These are phyloP conservation scores for Patella depressa DNA, from an alignment of 2,888 invertebrate species.

Conservation along the genomic window DNA sequence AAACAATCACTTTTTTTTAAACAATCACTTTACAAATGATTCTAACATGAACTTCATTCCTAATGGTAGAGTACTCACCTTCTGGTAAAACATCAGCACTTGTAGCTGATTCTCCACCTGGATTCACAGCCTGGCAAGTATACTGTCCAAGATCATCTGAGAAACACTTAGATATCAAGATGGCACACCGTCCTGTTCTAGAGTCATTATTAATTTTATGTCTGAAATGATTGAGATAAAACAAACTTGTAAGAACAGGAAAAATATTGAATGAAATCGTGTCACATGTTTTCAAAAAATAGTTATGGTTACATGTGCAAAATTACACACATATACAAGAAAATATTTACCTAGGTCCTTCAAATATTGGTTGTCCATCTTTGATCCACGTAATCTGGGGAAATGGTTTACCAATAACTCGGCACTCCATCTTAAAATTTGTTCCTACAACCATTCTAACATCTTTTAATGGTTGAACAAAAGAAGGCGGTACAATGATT, in stretches of 20 bases:
- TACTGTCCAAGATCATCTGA: constrained; percentile 84
- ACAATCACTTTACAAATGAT: too few species aligned
- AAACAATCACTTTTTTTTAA: too few species aligned
- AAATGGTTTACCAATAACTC: constrained; percentile 66
- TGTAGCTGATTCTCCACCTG: constrained; percentile 84
- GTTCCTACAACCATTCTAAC: constrained; percentile 70
- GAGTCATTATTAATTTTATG: constrained; percentile 65
- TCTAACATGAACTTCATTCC: too few species aligned
- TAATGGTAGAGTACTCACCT: constrained; percentile 72
- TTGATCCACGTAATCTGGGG: constrained; percentile 69
- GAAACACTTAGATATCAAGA: constrained; percentile 87
- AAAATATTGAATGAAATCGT: not conserved
- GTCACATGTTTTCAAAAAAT: constrained; percentile 4
- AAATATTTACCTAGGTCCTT: constrained; percentile 62
- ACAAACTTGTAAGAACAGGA: not conserved
- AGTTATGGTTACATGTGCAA: too few species aligned
- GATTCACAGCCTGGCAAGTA: constrained; percentile 84
- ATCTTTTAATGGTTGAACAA: constrained; percentile 59
- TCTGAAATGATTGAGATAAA: constrained; percentile 41
- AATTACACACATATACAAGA: not conserved
- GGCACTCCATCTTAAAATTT: constrained; percentile 67
- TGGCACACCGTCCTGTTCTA: constrained; percentile 87
- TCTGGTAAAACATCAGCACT: constrained; percentile 88
- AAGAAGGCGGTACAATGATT: constrained; percentile 55
- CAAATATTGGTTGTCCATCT: constrained; percentile 61